Base-by-base conservation (phyloP, 2,797 vertebrate genomes). In the Hippoglossus hippoglossus region DNA sequence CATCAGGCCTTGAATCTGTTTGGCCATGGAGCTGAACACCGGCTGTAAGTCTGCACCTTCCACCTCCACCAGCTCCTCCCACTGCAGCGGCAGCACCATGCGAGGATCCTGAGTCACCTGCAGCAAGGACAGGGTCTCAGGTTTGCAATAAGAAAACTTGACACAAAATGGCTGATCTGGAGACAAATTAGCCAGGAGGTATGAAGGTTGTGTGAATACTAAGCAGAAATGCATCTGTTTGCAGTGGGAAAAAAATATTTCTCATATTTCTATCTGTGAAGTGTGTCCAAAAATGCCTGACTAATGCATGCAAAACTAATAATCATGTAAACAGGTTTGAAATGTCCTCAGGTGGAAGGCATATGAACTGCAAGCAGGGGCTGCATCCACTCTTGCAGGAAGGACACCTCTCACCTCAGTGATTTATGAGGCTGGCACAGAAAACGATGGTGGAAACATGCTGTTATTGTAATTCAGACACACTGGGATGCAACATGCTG, bases 51-150 rank as follows among this genome's bases (percentile, higher is more conserved):
- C 95, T 2, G 73, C 60, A 12, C 83, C 75, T 0, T 90, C 87
- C 79, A 93, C 82, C 31, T 94, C 93, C 62, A 90, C 90, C 39
- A 96, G 83, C 75, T 96, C 95, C 5, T 94, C 94, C 90, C 95
- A 95, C 19, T 94, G 94, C 57, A 96, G 87, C 0, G 95, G 92
- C 78, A 98, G 89, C 75, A 97, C 95, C 67, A 91, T 67, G 10
- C 92, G 93, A 0, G 95, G 93, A 63, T 96, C 94, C 89, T 96
- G 97, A 55, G 96, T 98, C 80, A 98, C 95, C 97, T 98, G 54
- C 55, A 89, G 31, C 57, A 21, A 62, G 61, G 69, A 72, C 75
- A 81, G 28, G 47, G 60, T 73, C 34, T 83, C 63, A 81, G 26
- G 26, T 69, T 52, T 63, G 16, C 26, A 63, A 69, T 73, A 70